Base-by-base conservation (phyloP, 1,140 invertebrate genomes). In the Pseudachorutes palmiensis region DNA sequence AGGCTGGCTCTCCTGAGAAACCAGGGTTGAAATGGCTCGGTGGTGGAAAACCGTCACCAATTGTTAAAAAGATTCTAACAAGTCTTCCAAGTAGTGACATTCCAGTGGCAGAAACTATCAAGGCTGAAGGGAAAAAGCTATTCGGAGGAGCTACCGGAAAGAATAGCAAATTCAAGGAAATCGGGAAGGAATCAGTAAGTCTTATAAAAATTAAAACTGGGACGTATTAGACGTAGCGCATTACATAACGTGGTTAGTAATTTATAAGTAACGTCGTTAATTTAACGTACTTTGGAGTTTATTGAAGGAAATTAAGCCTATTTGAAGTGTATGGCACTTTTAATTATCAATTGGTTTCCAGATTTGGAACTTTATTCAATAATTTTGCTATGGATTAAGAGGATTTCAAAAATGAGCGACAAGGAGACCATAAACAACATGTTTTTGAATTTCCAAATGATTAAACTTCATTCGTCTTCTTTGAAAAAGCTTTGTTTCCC, bases 111-210 rank as follows among this genome's bases (percentile, higher is more conserved):
- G 36, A 45, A 12, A 45, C 36, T 12, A 45, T 45, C 19, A 55
- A 12, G 24, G 24, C 14, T 16, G 51, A 55, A 55, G 51, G 51
- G 5, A 55, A 55, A 22, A 55, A 55, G 24, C 24, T 55, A 19
- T 55, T 19, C 24, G 51, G 51, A 26, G 51, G 9, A 55, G 51
- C 51, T 14, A 12, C 24, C 24, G 51, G 51, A 55, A 55, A 55
- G 5, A 14, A 55, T 5, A 55, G 24, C 24, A 55, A 55, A 55
- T 19, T 55, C 24, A 55, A 55, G 24, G 14, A 55, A 55, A 55
- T 55, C 24, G 51, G 51, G 36, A 41, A 41, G 19, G n/a, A n/a
- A n/a, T n/a, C n/a, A 45, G 36, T 45, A 45, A 45, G 36, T 45
- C 9, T 45, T 45, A 12, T 45, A 45, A 45, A 45, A 45, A 45